These are phyloP conservation scores for Sicus ferrugineus DNA, from an alignment of 2,888 invertebrate species.

Conservation along the genomic window DNA sequence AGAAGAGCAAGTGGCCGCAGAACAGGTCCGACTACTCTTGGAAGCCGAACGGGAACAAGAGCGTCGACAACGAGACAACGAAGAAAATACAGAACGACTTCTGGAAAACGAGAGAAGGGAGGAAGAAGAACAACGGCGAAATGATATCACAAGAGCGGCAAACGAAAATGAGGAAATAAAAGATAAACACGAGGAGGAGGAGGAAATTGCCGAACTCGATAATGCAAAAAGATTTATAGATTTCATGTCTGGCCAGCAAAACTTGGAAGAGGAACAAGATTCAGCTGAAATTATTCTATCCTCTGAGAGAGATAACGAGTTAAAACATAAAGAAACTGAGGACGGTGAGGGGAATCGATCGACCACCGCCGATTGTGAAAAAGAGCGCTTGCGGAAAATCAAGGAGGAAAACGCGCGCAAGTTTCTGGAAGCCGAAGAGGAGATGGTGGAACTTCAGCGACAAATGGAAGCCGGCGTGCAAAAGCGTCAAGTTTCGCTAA, in stretches of 20 bases:
- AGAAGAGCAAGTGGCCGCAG: slow-evolving; percentile 29
- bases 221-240: not conserved
- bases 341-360: slow-evolving; percentile 43
- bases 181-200: slow-evolving; percentile 35
- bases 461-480: slow-evolving; percentile 40
- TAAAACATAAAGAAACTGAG: not conserved
- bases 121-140: slow-evolving; percentile 32
- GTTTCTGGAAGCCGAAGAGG: slow-evolving; percentile 59
- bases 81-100: slow-evolving; percentile 51
- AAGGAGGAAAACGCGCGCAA: slow-evolving; percentile 58
- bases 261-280: not conserved
- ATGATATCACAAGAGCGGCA: too few relatives aligned
- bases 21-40: slow-evolving; percentile 35
- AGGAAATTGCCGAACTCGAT: not conserved
- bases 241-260: too few relatives aligned
- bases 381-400: slow-evolving; percentile 47
- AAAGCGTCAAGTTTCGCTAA: not conserved
- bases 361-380: slow-evolving; percentile 39
- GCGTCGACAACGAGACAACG: slow-evolving; percentile 49
- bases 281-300: not conserved
- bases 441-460: slow-evolving; percentile 58
- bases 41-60: slow-evolving; percentile 40
- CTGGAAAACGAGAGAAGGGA: slow-evolving; percentile 12
- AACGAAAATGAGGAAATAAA: slow-evolving; percentile 47
- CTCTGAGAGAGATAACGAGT: not conserved